A percentile compares a stretch with the other conserved stretches of the same genome.
Conservation (phyloP, 2,797 vertebrate species). For the Coregonus sp. region DNA sequence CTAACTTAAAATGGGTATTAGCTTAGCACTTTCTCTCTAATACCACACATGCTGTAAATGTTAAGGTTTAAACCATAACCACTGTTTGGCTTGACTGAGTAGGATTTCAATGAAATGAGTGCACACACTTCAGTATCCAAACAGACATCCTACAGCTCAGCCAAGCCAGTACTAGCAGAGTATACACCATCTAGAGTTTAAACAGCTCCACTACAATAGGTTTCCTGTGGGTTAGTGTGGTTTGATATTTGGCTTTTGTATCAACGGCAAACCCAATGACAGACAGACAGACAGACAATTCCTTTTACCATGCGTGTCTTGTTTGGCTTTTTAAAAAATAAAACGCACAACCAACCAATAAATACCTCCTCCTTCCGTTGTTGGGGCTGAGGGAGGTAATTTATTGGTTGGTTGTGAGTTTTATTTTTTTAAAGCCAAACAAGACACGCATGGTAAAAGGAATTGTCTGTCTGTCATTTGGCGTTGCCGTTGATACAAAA, state of each 20-base stretch:
- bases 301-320: conserved; percentile 45
- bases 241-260: conserved; percentile 54
- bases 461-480: conserved; percentile 40
- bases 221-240: conserved; percentile 48
- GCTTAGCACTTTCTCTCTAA: conserved; percentile 25
- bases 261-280: conserved; percentile 49
- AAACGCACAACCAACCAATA: conserved; percentile 65
- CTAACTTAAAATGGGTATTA: conserved; percentile 29
- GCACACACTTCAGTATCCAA: conserved; percentile 28
- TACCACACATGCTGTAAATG: conserved; percentile 25
- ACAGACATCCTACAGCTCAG: neutral
- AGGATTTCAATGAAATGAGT: conserved; percentile 40
- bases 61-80: conserved; percentile 28
- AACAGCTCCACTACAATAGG: conserved; percentile 14
- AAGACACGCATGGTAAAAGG: conserved; percentile 42
- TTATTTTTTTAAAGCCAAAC: conserved; percentile 49
- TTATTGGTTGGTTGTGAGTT: conserved; percentile 68
- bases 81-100: conserved; percentile 33
- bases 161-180: conserved; percentile 6
- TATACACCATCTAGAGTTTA: neutral
- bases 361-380: too few species aligned
- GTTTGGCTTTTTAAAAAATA: conserved; percentile 52
- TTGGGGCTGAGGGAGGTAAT: too few species aligned
- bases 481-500: conserved; percentile 55
- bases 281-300: conserved; percentile 40